Conservation (phyloP, 2,888 invertebrate species). For the Cephus rjabovi region DNA sequence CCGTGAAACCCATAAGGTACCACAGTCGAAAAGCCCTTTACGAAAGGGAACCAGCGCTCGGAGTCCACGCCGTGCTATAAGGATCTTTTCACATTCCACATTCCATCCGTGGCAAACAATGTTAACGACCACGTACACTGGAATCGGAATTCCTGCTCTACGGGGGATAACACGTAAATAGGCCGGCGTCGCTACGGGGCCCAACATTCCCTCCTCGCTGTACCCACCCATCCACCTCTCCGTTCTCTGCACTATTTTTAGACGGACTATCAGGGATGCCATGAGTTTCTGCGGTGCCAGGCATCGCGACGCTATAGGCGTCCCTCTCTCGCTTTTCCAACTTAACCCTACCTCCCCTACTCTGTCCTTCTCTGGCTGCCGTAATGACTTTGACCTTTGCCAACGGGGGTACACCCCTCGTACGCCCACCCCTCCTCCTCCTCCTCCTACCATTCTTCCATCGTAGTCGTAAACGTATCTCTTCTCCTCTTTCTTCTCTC, state of each 20-base stretch:
- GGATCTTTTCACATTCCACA: slow-evolving; percentile 44
- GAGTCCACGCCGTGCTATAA: too few species aligned
- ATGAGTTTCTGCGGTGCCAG: slow-evolving; percentile 7
- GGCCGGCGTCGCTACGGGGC: slow-evolving; percentile 14
- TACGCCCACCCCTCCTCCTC: neutral
- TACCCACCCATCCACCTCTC: slow-evolving; percentile 17
- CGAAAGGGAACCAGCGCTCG: too few species aligned
- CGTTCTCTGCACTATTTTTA: slow-evolving; percentile 43
- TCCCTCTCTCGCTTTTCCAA: slow-evolving; percentile 12
- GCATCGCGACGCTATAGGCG: slow-evolving; percentile 5
- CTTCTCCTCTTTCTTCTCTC: slow-evolving; percentile 8
- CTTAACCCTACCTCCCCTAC: slow-evolving; percentile 12
- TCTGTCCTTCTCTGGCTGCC: slow-evolving; percentile 19
- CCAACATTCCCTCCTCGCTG: slow-evolving; percentile 34
- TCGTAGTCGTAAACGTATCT: slow-evolving; percentile 4
- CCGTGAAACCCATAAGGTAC: too few species aligned
- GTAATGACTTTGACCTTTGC: slow-evolving; percentile 50
- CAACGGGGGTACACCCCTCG: slow-evolving; percentile 4
- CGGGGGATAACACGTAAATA: slow-evolving; percentile 10
- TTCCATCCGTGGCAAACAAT: slow-evolving; percentile 43
- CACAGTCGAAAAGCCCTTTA: too few species aligned
- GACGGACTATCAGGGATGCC: slow-evolving; percentile 26
- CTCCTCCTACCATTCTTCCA: neutral
- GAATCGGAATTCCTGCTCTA: slow-evolving; percentile 40
- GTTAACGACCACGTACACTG: slow-evolving; percentile 45